A percentile compares a stretch with the other conserved stretches of the same genome.
phyloP scores from a whole-genome alignment of 2,797 vertebrate species.

The Tadarida brasiliensis region DNA sequence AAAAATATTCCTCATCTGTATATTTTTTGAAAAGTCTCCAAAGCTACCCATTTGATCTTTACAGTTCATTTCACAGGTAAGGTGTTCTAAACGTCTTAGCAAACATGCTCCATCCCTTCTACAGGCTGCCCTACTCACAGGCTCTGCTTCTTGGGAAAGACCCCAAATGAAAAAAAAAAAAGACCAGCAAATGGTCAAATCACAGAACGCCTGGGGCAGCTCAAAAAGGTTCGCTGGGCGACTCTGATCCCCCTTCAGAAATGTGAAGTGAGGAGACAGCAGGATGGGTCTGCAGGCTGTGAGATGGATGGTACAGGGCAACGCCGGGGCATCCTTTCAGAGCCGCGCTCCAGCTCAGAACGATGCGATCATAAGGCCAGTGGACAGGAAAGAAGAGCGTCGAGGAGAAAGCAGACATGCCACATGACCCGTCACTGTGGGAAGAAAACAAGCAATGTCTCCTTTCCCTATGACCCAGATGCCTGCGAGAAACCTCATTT shows the following conservation, averaged over 20 bases:
- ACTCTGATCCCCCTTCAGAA: neutral
- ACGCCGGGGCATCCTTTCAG: too few relatives aligned
- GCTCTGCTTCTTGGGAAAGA: neutral
- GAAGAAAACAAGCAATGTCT: neutral
- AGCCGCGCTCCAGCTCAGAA: neutral
- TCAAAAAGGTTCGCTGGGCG: constrained; percentile 22
- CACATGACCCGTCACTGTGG: neutral
- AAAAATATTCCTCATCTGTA: neutral
- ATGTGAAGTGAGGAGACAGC: neutral
- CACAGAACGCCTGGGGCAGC: neutral
- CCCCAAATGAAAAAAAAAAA: neutral
- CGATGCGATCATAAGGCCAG: neutral
- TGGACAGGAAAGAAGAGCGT: neutral
- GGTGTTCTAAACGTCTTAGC: neutral
- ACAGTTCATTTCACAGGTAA: constrained; percentile 24
- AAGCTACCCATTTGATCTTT: neutral
- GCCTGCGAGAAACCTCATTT: neutral
- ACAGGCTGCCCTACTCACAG: neutral
- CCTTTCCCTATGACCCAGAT: neutral
- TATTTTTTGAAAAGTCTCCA: neutral
- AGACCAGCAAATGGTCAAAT: neutral
- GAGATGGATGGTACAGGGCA: neutral
- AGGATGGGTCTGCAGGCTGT: neutral
- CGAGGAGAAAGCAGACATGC: neutral
- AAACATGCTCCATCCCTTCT: neutral